These are phyloP conservation scores for Wasmannia auropunctata DNA, from an alignment of 1,140 invertebrate species.

Conservation along the genomic window DNA sequence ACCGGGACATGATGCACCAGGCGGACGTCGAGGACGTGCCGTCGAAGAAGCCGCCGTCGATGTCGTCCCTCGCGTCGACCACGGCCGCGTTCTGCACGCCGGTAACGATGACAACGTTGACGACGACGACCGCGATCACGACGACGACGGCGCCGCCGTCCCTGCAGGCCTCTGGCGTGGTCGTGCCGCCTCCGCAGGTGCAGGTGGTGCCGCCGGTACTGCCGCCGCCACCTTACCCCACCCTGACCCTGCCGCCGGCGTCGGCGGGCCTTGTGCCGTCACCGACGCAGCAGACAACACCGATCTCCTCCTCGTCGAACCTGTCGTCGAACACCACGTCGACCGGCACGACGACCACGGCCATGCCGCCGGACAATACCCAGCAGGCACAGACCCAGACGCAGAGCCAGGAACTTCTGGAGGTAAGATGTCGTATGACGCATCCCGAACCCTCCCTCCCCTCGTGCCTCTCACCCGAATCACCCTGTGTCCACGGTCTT, in stretches of 20 bases:
- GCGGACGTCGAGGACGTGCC: constrained; percentile 55
- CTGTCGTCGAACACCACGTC: constrained; percentile 63
- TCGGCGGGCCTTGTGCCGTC: constrained; percentile 55
- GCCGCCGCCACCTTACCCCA: constrained; percentile 59
- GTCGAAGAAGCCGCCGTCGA: constrained; percentile 55
- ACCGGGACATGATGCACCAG: constrained; percentile 83
- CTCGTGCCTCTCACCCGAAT: neutral
- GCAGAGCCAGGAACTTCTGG: constrained; percentile 84
- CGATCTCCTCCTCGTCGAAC: constrained; percentile 54
- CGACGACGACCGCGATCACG: constrained; percentile 37
- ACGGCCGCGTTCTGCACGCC: constrained; percentile 50
- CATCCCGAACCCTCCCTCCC: constrained; percentile 60
- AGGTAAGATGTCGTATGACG: constrained; percentile 82
- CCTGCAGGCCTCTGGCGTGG: constrained; percentile 24
- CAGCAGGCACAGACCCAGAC: constrained; percentile 82
- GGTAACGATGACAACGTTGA: constrained; percentile 50
- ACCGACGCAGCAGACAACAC: constrained; percentile 62
- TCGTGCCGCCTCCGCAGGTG: constrained; percentile 56
- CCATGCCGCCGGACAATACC: constrained; percentile 74
- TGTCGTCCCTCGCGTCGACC: constrained; percentile 36
- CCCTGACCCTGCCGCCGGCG: constrained; percentile 63
- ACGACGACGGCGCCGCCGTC: constrained; percentile 52
- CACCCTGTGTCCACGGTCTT: constrained; percentile 3
- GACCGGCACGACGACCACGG: constrained; percentile 68
- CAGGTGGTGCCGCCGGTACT: constrained; percentile 64